These are phyloP conservation scores for Epinotia demarniana DNA, from an alignment of 2,888 invertebrate species.

Conservation along the genomic window DNA sequence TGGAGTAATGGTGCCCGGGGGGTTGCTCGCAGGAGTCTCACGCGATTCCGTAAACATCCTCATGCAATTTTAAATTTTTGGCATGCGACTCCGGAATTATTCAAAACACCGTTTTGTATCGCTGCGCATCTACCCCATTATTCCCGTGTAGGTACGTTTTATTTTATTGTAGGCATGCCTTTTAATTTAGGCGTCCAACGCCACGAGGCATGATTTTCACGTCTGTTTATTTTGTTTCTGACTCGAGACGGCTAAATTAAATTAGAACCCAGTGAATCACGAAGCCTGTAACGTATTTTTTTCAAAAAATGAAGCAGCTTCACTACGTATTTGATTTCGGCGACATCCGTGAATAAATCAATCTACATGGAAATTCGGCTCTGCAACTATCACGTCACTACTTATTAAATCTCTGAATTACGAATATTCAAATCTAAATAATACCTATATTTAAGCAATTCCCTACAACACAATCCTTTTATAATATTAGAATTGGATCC, in stretches of 20 bases:
- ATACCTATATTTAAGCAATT: slow-evolving; percentile 7
- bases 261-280: slow-evolving; percentile 3
- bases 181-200: slow-evolving; percentile 22
- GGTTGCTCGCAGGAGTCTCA: slow-evolving; percentile 51
- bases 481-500: slow-evolving; percentile 30
- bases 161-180: slow-evolving; percentile 51
- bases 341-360: background rate
- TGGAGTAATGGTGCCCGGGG: slow-evolving; percentile 65
- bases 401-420: too few relatives aligned
- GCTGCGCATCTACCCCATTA: slow-evolving; percentile 49
- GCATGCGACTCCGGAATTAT: slow-evolving; percentile 64
- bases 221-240: slow-evolving; percentile 10
- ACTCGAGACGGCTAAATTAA: background rate
- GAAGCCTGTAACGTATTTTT: background rate
- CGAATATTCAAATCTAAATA: background rate
- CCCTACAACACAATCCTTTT: slow-evolving; percentile 16
- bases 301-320: background rate
- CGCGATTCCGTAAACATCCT: slow-evolving; percentile 62
- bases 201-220: background rate
- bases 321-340: slow-evolving; percentile 6
- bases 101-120: slow-evolving; percentile 63
- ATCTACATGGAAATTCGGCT: slow-evolving; percentile 17
- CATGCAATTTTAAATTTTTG: slow-evolving; percentile 71
- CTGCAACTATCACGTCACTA: background rate
- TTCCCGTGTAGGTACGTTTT: slow-evolving; percentile 52